Evolutionary conservation across 1,140 invertebrate species (phyloP), one percentile per base, ranked within the genome.

Genomic region (Neodiprion virginianus): DNA sequence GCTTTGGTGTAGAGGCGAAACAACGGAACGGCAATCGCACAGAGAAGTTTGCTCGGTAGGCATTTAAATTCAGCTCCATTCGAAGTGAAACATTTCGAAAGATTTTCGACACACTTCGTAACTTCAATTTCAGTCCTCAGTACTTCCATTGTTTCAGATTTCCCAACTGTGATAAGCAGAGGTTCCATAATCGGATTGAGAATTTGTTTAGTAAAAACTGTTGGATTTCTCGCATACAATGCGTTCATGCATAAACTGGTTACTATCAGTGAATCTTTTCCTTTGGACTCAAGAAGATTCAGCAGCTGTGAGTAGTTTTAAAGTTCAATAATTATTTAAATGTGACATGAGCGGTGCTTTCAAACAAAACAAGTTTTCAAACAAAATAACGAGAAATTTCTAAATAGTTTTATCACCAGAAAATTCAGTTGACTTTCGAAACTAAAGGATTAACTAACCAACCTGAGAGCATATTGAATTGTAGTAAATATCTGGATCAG

Each of bases 401-500:
- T 40, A 40, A 40, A 5, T 0, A 40, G 5, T 40, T 40, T 40
- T 40, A 40, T 40, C 28, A 40, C 28, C 28, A 40, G 28, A 5
- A 5, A 40, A 3, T 40, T 40, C 5, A 40, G 28, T 40, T 3
- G 1, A 69, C 49, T 14, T 65, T 7, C 17, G 4, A 65, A 21
- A 65, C 11, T 72, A 28, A 61, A 68, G 12, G 28, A 40, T 40
- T 40, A 40, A 40, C 28, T 40, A 40, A 77, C 68, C 49, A 79
- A 88, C 87, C 82, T 88, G 88, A 40, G 77, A 69, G 68, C 82
- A 87, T 75, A 89, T 71, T 50, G 84, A 79, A 72, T 85, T 77
- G 75, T 92, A 92, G 78, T 92, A 91, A 78, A 87, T 80, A 48
- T 93, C 89, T 61, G 86, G 70, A 69, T 87, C 79, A 72, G 76